Evolutionary conservation across 64 coral and sea anemone genomes (phyloP), one percentile per base, ranked within the genome.

Genomic region (Acropora yongei): DNA sequence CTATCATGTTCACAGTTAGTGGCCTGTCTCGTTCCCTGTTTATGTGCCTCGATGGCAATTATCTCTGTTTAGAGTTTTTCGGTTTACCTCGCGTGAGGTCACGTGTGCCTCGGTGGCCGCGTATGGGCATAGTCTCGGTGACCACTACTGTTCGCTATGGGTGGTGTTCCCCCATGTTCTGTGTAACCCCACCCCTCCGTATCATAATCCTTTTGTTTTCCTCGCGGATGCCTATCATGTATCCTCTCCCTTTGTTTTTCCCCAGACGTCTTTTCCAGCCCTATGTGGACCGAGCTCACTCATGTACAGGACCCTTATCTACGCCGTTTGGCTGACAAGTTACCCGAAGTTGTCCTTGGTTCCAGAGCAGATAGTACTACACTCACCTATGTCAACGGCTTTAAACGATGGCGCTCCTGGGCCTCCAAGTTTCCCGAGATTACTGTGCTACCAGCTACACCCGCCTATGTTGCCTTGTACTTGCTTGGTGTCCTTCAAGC

Each of bases 341-440:
- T 39, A 5, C 68, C 68, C 2, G 17, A 20, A 20, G 68, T 72
- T 40, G 68, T 72, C 14, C 61, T 66, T 66, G 61, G 14, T 66
- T 4, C 61, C 9, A 17, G 8, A 66, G 8, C 61, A 49, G 68
- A 75, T 50, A 72, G 49, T 18, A 76, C 86, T 49, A 43, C 79
- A 10, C 78, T 47, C 57, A 93, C 82, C 3, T 93, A 93, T 78
- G 39, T 87, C 20, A 77, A 77, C 68, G 20, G 20, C 8, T 93
- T 88, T 42, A 69, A 72, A 49, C 5, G 84, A 30, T 88, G 91
- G 91, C 87, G 79, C 40, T 76, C 74, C 47, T 93, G 91, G 91
- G 83, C 91, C 18, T 50, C 16, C 45, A 44, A 42, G 46, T 72
- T 72, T 72, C n/a, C 60, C 20, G 82, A 89, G 19, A 20, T 89